These are phyloP conservation scores for Synanceia verrucosa DNA, from an alignment of 2,797 vertebrate species.

Conservation along the genomic window DNA sequence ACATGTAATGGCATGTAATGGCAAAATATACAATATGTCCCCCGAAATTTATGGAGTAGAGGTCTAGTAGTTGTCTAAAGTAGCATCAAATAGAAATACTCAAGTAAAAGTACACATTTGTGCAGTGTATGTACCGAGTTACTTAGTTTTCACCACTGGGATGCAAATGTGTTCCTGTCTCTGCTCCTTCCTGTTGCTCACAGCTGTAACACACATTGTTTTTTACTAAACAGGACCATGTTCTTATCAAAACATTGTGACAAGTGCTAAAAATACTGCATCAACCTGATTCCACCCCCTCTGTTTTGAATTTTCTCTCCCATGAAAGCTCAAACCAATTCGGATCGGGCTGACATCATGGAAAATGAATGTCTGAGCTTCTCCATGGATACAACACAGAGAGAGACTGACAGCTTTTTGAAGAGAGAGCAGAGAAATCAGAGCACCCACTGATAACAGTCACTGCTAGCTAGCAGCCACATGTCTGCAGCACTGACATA, in stretches of 20 bases:
- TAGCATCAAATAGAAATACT: neutral
- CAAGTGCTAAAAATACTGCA: constrained; percentile 60
- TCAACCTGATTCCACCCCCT: constrained; percentile 18
- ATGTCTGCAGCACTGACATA: constrained; percentile 54
- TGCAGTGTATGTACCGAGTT: neutral
- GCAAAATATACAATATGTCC: neutral
- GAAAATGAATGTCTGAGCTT: constrained; percentile 67
- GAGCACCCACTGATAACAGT: constrained; percentile 20
- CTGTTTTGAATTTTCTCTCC: constrained; percentile 33
- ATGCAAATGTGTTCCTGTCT: constrained; percentile 39
- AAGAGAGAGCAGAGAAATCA: constrained; percentile 15
- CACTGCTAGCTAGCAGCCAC: neutral
- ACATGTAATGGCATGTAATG: no score
- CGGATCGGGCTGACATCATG: constrained; percentile 67
- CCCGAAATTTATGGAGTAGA: neutral
- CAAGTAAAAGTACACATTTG: neutral
- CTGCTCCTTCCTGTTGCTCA: constrained; percentile 16
- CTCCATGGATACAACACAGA: constrained; percentile 37
- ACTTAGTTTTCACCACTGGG: neutral
- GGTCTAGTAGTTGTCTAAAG: neutral
- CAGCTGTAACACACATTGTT: constrained; percentile 37
- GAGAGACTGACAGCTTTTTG: constrained; percentile 29
- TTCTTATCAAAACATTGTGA: constrained; percentile 35
- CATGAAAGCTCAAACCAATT: constrained; percentile 51
- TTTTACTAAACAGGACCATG: constrained; percentile 22